Percentiles rank a stretch among this genome's conserved stretches.
Conservation (phyloP, 2,113 vertebrate species). For the Podocnemis expansa region DNA sequence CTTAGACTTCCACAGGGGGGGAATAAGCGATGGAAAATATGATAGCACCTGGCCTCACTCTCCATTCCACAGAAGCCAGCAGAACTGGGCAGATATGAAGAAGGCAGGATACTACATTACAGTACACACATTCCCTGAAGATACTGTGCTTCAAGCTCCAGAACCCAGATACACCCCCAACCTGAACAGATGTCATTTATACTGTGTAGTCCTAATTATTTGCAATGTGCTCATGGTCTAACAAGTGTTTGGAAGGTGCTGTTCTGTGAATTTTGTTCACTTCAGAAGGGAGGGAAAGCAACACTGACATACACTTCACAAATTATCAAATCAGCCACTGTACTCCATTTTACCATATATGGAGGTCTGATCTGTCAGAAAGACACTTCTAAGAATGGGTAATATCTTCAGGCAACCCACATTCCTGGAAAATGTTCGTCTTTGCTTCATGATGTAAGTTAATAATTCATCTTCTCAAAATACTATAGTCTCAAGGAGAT, state of each 20-base stretch:
- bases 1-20: not conserved
- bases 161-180: not conserved
- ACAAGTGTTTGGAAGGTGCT: not conserved
- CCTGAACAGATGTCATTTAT: not conserved
- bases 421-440: slow-evolving; percentile 3
- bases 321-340: not conserved
- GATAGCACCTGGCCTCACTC: too few relatives aligned
- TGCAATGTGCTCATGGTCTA: not conserved
- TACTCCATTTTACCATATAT: not conserved
- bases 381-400: not conserved
- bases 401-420: not conserved
- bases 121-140: not conserved
- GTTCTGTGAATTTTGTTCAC: not conserved
- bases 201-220: not conserved
- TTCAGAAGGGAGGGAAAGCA: not conserved
- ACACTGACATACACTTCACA: not conserved
- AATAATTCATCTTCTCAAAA: not conserved
- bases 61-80: not conserved
- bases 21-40: not conserved
- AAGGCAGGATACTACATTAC: not conserved
- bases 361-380: not conserved
- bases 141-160: too few relatives aligned
- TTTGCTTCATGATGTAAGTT: not conserved
- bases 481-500: not conserved
- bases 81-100: not conserved